These are phyloP conservation scores for Bombus sibiricus DNA, from an alignment of 1,140 invertebrate genomes.

Conservation along the genomic window DNA sequence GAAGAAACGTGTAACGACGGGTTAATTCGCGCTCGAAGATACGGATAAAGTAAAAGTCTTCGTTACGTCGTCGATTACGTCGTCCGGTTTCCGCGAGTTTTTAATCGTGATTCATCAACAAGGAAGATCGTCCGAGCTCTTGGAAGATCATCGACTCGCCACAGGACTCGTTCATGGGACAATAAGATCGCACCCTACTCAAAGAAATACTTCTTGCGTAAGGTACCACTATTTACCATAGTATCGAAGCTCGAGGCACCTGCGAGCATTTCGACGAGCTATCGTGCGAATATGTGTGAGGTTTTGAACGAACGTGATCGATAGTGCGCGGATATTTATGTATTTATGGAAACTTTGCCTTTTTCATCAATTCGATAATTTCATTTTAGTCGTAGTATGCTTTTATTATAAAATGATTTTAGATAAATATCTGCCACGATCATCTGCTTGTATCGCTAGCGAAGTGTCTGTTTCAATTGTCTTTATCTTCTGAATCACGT, in stretches of 20 bases:
- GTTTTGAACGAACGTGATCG: background rate
- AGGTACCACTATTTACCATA: conserved; percentile 55
- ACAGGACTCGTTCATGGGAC: conserved; percentile 53
- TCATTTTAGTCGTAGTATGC: no score
- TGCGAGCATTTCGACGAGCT: conserved; percentile 48
- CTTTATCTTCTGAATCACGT: no score
- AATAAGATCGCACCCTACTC: conserved; percentile 53
- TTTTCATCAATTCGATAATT: no score
- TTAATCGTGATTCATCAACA: conserved; percentile 26
- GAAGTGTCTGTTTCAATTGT: no score
- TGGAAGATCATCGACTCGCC: conserved; percentile 41
- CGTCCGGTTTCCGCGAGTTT: conserved; percentile 41
- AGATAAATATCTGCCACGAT: no score
- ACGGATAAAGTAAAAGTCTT: background rate
- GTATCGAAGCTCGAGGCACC: conserved; percentile 47
- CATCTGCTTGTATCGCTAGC: no score
- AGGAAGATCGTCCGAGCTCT: conserved; percentile 27
- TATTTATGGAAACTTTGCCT: no score
- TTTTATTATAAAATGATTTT: no score
- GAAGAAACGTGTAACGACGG: background rate
- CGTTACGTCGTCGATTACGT: background rate
- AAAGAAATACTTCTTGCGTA: conserved; percentile 49
- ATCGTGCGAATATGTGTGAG: background rate
- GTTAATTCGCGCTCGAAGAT: no score
- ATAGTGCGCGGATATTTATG: background rate